These are phyloP conservation scores for Agriotes lineatus DNA, from an alignment of 2,888 invertebrate species.

Conservation along the genomic window DNA sequence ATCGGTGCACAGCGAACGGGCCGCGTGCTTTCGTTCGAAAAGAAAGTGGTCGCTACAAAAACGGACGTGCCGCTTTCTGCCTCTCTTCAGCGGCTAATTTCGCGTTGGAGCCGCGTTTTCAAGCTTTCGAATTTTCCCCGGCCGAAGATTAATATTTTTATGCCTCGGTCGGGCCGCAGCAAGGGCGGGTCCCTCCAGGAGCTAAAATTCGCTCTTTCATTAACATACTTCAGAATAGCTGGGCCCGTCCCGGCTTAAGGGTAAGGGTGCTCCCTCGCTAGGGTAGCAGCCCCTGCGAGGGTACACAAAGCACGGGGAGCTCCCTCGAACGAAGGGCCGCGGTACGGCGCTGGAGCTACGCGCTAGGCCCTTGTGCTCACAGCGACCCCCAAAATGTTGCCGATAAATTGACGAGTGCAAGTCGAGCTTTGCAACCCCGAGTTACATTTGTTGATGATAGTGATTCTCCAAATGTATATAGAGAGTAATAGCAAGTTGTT, in stretches of 20 bases:
- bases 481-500: too few relatives aligned
- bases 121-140: too few relatives aligned
- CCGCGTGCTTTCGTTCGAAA: constrained; percentile 15
- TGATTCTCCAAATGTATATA: too few relatives aligned
- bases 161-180: too few relatives aligned
- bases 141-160: neutral
- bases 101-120: constrained; percentile 17
- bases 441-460: too few relatives aligned
- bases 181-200: too few relatives aligned
- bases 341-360: neutral
- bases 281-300: constrained; percentile 47
- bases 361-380: neutral
- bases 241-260: constrained; percentile 45
- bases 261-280: constrained; percentile 46
- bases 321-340: constrained; percentile 23
- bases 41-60: constrained; percentile 24
- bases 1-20: constrained; percentile 7
- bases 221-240: too few relatives aligned
- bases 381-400: neutral
- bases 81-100: constrained; percentile 17
- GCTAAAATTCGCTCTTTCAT: too few relatives aligned
- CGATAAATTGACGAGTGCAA: neutral
- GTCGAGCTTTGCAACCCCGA: too few relatives aligned
- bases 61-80: constrained; percentile 24
- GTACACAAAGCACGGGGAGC: constrained; percentile 27